Base-by-base conservation (phyloP, 1,140 invertebrate genomes). In the Brachystomella parvula region DNA sequence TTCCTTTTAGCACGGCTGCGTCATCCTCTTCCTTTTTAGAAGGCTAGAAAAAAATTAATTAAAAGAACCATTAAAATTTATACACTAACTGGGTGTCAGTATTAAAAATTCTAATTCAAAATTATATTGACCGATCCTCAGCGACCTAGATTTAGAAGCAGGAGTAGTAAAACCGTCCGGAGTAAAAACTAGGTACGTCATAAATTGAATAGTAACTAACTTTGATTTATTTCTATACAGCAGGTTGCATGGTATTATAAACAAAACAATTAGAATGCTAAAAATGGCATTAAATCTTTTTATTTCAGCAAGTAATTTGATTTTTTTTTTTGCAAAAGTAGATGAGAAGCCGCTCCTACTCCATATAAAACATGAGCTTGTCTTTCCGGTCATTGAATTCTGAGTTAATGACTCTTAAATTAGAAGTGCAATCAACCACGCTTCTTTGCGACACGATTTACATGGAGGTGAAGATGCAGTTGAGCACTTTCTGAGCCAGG, bases 1-100 rank as follows among this genome's bases (percentile, higher is more conserved):
- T 75, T 61, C 74, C 74, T 70, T 75, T 75, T 1, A 71, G 64
- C 24, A 64, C 68, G 2, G 66, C 65, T 24, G 32, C 39, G 33
- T 65, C 69, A 3, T 70, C 70, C 1, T 66, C 66, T 24, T 65
- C 65, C 39, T 33, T 63, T 21, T 64, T 66, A 26, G 58, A 19
- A 21, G 67, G 2, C 71, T 71, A 61, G 12, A 65, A 69, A 63
- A 59, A 58, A 67, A 56, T 9, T 9, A 66, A 59, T 33, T 29
- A 31, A n/a, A n/a, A 29, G 26, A 2, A 9, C 19, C 26, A 57
- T 64, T 59, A 59, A 30, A 26, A 19, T 28, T 59, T 28, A 28
- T 15, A 30, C 15, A 17, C 19, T 17, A 59, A 15, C 26, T 59
- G 29, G 3, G n/a, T 44, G n/a, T 9, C 49, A 56, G 24, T 56